phyloP scores from a whole-genome alignment of 2,797 vertebrate species.

The Anguilla megastoma region DNA sequence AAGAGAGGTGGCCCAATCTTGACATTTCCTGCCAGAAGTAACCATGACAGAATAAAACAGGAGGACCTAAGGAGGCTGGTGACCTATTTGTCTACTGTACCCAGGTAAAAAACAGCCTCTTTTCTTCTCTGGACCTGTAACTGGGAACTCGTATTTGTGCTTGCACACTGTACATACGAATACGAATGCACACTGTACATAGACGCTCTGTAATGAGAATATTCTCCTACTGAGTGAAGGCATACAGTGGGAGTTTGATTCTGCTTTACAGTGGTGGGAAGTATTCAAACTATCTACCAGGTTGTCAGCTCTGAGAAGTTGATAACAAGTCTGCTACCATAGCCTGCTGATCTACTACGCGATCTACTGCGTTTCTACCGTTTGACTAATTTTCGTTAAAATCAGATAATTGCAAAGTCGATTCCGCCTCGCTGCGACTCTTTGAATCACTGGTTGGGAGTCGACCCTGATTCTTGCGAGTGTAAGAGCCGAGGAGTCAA shows the following conservation, averaged over 20 bases:
- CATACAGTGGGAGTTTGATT: background rate
- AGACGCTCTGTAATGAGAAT: background rate
- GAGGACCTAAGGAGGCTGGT: conserved; percentile 95
- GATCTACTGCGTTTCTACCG: too few relatives aligned
- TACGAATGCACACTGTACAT: background rate
- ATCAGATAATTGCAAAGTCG: too few relatives aligned
- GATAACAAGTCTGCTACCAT: too few relatives aligned
- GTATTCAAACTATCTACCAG: background rate
- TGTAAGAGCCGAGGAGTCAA: too few relatives aligned
- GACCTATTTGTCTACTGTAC: conserved; percentile 93
- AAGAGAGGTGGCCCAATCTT: conserved; percentile 96
- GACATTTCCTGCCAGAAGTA: conserved; percentile 96
- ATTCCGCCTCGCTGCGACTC: too few relatives aligned
- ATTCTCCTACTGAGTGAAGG: background rate
- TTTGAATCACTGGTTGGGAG: too few relatives aligned
- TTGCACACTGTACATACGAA: background rate
- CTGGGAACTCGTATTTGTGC: background rate
- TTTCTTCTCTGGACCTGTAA: background rate
- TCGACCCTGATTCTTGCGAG: too few relatives aligned
- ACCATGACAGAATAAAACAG: conserved; percentile 99
- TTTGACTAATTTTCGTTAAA: too few relatives aligned
- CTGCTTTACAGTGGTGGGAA: background rate
- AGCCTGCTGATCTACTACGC: too few relatives aligned
- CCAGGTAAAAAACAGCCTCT: conserved; percentile 77
- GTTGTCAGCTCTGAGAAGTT: background rate